Evolutionary conservation across 1,140 invertebrate genomes (phyloP).

Genomic region (Ceratitis capitata): DNA sequence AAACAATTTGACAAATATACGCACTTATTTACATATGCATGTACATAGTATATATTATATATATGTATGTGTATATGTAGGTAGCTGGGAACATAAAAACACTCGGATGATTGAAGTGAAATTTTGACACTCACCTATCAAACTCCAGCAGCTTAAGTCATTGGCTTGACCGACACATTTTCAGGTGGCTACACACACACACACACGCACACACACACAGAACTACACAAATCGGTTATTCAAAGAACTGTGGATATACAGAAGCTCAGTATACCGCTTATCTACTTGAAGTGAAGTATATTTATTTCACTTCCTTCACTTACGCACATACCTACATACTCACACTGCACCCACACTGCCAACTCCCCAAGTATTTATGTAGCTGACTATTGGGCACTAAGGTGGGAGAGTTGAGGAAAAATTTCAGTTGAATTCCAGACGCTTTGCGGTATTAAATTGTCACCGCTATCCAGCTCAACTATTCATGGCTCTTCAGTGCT

Average conservation of each 20-base stretch:
- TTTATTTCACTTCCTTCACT: too few relatives aligned
- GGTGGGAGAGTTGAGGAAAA: background rate
- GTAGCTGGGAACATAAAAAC: background rate
- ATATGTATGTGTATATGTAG: too few relatives aligned
- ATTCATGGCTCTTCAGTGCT: background rate
- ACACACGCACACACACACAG: background rate
- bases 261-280: too few relatives aligned
- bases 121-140: background rate
- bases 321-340: too few relatives aligned
- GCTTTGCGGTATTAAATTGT: conserved; percentile 28
- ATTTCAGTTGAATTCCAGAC: conserved; percentile 6
- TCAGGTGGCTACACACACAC: background rate
- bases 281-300: too few relatives aligned
- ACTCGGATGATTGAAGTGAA: background rate
- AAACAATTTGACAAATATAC: background rate
- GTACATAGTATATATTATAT: too few relatives aligned
- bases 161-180: background rate
- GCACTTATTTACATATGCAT: too few relatives aligned
- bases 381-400: background rate
- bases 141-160: background rate
- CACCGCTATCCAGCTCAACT: conserved; percentile 1
- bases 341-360: background rate
- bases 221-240: background rate
- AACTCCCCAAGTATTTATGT: background rate
- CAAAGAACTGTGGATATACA: too few relatives aligned